Evolutionary conservation across 2,797 vertebrate species (phyloP).

Genomic region (Parambassis ranga): DNA sequence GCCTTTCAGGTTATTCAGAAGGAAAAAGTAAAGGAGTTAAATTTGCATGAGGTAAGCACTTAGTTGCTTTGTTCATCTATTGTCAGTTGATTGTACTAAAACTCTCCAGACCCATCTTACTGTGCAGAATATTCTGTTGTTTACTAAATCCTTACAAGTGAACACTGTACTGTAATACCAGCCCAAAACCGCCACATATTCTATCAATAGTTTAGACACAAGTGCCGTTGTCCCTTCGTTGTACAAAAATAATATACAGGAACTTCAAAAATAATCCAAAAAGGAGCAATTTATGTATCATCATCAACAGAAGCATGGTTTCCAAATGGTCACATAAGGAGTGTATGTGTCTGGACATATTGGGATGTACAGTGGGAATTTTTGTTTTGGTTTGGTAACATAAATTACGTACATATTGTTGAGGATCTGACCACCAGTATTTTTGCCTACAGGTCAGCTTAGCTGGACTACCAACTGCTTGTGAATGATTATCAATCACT

Average conservation of each 20-base stretch:
- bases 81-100: background rate
- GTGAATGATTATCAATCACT: background rate
- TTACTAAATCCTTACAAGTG: background rate
- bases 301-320: background rate
- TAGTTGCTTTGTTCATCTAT: background rate
- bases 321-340: background rate
- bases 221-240: background rate
- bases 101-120: background rate
- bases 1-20: constrained; percentile 95
- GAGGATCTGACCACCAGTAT: too few relatives aligned
- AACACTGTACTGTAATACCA: background rate
- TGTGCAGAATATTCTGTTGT: background rate
- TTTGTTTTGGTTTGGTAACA: background rate
- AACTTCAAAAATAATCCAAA: too few relatives aligned
- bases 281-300: background rate
- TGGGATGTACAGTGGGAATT: background rate
- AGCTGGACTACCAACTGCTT: background rate
- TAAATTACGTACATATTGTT: background rate
- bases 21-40: constrained; percentile 99
- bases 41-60: constrained; percentile 94
- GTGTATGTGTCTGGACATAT: background rate
- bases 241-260: background rate
- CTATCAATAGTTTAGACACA: background rate
- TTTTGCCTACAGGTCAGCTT: background rate
- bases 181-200: background rate